These are phyloP conservation scores for Natrix natrix DNA, from an alignment of 2,797 vertebrate genomes.

Conservation along the genomic window DNA sequence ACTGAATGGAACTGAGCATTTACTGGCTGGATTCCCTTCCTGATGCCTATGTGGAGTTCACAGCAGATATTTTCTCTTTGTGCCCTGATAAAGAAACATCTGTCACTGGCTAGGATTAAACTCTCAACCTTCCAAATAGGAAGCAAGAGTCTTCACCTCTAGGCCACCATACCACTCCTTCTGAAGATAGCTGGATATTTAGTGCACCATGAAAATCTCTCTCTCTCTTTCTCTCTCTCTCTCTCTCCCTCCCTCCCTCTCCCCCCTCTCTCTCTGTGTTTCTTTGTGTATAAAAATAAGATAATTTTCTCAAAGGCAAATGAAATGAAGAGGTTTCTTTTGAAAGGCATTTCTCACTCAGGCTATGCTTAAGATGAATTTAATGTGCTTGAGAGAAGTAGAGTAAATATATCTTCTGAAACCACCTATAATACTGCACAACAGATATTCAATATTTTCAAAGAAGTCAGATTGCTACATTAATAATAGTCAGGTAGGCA, in stretches of 20 bases:
- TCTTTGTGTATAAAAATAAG: background rate
- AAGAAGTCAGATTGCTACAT: background rate
- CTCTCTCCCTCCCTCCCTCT: too few relatives aligned
- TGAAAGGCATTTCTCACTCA: background rate
- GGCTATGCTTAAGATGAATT: constrained; percentile 8
- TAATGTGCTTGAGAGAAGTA: constrained; percentile 22
- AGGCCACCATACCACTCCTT: background rate
- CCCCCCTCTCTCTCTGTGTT: too few relatives aligned
- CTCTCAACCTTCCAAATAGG: background rate
- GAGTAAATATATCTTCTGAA: constrained; percentile 26
- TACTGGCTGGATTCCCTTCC: background rate
- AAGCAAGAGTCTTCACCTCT: background rate
- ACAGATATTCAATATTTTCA: background rate
- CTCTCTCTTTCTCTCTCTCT: too few relatives aligned
- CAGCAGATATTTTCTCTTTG: background rate
- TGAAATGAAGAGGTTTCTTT: background rate
- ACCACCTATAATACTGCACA: background rate
- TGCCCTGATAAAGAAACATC: background rate
- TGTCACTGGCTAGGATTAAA: background rate
- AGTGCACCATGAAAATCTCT: constrained; percentile 28
- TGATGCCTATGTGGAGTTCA: background rate
- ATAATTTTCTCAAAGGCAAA: constrained; percentile 26
- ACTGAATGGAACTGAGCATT: background rate
- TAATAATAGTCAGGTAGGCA: background rate
- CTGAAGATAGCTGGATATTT: constrained; percentile 13